A percentile compares a stretch with the other conserved stretches of the same genome.
Conservation (phyloP, 2,797 vertebrate species). For the Adrianichthys oophorus region DNA sequence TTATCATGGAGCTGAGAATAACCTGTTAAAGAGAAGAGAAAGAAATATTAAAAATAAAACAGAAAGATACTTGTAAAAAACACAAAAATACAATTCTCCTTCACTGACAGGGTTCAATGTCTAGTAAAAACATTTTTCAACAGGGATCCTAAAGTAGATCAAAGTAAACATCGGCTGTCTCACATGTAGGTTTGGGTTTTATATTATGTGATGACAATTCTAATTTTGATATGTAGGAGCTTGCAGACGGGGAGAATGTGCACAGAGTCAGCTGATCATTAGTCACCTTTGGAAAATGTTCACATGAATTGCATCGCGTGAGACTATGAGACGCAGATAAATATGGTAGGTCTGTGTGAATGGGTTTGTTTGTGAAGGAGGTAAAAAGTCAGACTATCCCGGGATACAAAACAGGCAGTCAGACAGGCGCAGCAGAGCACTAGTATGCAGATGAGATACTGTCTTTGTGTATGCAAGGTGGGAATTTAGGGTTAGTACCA, state of each 20-base stretch:
- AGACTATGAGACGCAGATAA: constrained; percentile 55
- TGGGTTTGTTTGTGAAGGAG: constrained; percentile 37
- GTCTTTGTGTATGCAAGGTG: background rate
- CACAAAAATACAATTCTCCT: background rate
- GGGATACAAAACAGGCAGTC: background rate
- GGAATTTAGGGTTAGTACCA: background rate
- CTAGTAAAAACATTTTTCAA: background rate
- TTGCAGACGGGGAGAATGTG: constrained; percentile 28
- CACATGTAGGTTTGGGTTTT: no score
- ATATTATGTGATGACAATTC: no score
- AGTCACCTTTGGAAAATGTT: constrained; percentile 62
- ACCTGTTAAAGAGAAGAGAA: constrained; percentile 76
- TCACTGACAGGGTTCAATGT: background rate
- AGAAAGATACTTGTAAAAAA: background rate
- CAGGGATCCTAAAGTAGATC: background rate
- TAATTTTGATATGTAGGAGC: background rate
- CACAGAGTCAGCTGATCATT: constrained; percentile 66
- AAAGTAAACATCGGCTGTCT: background rate
- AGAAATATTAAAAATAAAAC: background rate
- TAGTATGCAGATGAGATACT: background rate
- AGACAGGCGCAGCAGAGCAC: background rate
- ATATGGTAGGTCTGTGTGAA: constrained; percentile 32
- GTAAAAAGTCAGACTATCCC: constrained; percentile 30
- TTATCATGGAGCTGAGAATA: constrained; percentile 99
- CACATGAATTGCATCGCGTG: constrained; percentile 53